Evolutionary conservation across 2,888 invertebrate species (phyloP).

Genomic region (Lepidocyrtoides sp.): DNA sequence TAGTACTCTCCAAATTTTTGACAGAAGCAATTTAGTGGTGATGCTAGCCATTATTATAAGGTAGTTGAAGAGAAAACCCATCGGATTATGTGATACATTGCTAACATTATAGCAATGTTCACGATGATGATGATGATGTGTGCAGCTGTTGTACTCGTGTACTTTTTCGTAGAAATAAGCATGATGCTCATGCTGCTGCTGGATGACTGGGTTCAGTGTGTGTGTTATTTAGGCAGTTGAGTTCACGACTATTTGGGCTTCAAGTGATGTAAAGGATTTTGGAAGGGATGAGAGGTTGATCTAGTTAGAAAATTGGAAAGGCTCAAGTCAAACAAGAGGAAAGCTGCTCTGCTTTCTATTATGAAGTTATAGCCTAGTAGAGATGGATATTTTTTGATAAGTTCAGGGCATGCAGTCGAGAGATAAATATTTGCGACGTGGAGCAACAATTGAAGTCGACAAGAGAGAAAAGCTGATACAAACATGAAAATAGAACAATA

Average conservation of each 20-base stretch:
- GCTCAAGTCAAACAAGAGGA: conserved; percentile 37
- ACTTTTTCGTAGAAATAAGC: conserved; percentile 20
- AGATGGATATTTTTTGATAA: neutral
- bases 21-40: conserved; percentile 36
- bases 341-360: neutral
- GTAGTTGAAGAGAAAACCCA: neutral
- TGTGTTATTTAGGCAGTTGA: conserved; percentile 32
- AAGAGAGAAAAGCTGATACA: neutral
- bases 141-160: conserved; percentile 38
- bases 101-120: no score
- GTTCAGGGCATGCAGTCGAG: neutral
- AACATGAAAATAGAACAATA: no score
- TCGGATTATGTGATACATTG: conserved; percentile 37
- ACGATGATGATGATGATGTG: conserved; percentile 13
- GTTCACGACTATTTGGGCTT: conserved; percentile 53
- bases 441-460: conserved; percentile 18
- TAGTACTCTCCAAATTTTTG: neutral
- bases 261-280: conserved; percentile 62
- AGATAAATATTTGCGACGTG: neutral
- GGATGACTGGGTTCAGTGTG: neutral
- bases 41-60: neutral
- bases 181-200: neutral
- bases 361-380: neutral
- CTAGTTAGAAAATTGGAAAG: conserved; percentile 65
- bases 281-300: conserved; percentile 61